Evolutionary conservation across 2,888 invertebrate species (phyloP), one percentile per base, ranked within the genome.

Genomic region (Lacanobia wlatinum): DNA sequence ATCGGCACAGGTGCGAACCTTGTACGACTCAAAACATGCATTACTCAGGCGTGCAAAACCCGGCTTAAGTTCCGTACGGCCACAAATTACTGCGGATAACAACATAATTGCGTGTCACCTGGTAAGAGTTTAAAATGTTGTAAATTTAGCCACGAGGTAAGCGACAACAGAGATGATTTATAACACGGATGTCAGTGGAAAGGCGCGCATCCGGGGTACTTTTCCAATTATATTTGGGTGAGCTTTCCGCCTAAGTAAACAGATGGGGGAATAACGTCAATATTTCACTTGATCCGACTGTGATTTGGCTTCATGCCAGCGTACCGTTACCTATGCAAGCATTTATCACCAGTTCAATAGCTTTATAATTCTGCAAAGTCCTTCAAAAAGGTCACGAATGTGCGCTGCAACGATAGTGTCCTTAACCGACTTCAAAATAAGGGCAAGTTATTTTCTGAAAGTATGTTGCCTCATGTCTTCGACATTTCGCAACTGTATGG

Each of bases 11-110:
- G 82, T 80, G 73, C 65, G 56, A 43, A 72, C 74, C 75, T 81
- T 78, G 76, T 63, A 62, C 64, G 69, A 81, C 66, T 78, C 79
- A 84, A 83, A 85, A 78, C 73, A 83, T 67, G 66, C 63, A 71
- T 81, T 79, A 72, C 64, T 80, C 64, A 73, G 70, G 65, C 69
- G 60, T 61, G 74, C 76, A 48, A 74, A 80, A 76, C 76, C 38
- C 38, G 43, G 53, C 67, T 72, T 69, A 43, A 63, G 71, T 74
- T 71, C 70, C 58, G 59, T 65, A 63, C 28, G 59, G 56, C 55
- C 55, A 75, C 74, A 69, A 76, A 76, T 71, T 56, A 78, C 53
- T 75, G 65, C 55, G 34, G 66, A 65, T 74, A 83, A 70, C 59
- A 70, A 79, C 59, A 66, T 76, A 84, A 72, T 84, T 70, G 68